Evolutionary conservation across 2,888 invertebrate genomes (phyloP), one percentile per base, ranked within the genome.

Genomic region (Hirtodrosophila histrioides): DNA sequence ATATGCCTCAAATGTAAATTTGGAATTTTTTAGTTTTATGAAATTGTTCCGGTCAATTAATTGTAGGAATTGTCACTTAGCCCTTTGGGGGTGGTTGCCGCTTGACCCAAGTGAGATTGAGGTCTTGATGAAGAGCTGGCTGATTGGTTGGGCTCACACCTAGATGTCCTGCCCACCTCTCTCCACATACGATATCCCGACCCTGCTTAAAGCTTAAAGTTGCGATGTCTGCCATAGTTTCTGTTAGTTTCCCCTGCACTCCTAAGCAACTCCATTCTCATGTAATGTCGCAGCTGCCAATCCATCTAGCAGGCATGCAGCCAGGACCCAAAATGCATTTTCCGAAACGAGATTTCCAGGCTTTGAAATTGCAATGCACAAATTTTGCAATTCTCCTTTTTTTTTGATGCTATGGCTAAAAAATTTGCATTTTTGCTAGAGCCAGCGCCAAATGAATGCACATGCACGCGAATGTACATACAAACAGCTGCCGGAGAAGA

Each of bases 21-120:
- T 58, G 69, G 53, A 61, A 68, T 82, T 81, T 79, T 79, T 79
- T 71, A 78, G 77, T 87, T 88, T 89, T 89, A 87, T 88, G 88
- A 88, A 85, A 89, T 88, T 79, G 84, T 89, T 89, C 83, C 83
- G 88, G 83, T 88, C 89, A 90, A 89, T 90, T 89, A 89, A 90
- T 78, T 88, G 75, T 73, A 73, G 75, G 77, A 89, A 88, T 89
- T 81, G 75, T 69, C 74, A 70, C 60, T 75, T 75, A 43, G 49
- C 61, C 55, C 50, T 51, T 45, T 41, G 53, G 58, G 46, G 33
- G 45, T 29, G 33, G 36, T 40, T 24, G 10, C 33, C n/a, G 24
- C 23, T 12, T 10, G 36, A 12, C 39, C 8, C 12, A 40, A 11
- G 24, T 12, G 23, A 7, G 10, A 54, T 29, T 17, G 10, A 37